Evolutionary conservation across 1,140 invertebrate genomes (phyloP).

Genomic region (Lerema accius): DNA sequence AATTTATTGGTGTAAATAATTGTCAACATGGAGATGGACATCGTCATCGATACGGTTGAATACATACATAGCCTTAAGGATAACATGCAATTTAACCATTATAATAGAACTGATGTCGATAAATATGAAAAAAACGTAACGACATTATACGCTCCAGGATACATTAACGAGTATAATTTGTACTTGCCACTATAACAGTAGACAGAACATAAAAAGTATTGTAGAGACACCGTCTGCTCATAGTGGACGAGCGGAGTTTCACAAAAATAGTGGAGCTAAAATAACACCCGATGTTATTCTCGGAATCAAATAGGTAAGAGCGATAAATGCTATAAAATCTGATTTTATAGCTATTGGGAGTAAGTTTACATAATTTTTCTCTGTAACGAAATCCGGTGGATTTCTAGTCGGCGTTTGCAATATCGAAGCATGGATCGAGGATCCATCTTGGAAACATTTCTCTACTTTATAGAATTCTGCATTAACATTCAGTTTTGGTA

Average conservation of each 20-base stretch:
- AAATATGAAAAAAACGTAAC: not conserved
- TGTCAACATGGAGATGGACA: too few relatives aligned
- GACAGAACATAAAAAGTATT: conserved; percentile 41
- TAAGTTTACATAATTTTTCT: conserved; percentile 40
- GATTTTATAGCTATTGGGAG: conserved; percentile 56
- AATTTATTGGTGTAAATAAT: too few relatives aligned
- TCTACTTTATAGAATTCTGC: not conserved
- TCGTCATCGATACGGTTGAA: too few relatives aligned
- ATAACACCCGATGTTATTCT: conserved; percentile 42
- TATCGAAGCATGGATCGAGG: not conserved
- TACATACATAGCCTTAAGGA: too few relatives aligned
- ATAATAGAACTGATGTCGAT: not conserved
- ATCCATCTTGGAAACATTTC: not conserved
- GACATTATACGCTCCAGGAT: not conserved
- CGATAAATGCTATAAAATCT: conserved; percentile 52
- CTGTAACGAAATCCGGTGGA: conserved; percentile 8
- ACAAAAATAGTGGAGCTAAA: conserved; percentile 43
- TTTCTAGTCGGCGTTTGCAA: not conserved
- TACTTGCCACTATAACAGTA: conserved; percentile 45
- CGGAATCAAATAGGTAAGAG: conserved; percentile 43
- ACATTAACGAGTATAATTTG: conserved; percentile 23
- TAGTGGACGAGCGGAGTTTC: conserved; percentile 29
- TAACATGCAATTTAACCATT: too few relatives aligned
- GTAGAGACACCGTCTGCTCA: conserved; percentile 35
- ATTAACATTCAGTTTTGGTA: not conserved